These are phyloP conservation scores for Notoglanidium macrostoma DNA, from an alignment of 2,797 vertebrate genomes.

Conservation along the genomic window DNA sequence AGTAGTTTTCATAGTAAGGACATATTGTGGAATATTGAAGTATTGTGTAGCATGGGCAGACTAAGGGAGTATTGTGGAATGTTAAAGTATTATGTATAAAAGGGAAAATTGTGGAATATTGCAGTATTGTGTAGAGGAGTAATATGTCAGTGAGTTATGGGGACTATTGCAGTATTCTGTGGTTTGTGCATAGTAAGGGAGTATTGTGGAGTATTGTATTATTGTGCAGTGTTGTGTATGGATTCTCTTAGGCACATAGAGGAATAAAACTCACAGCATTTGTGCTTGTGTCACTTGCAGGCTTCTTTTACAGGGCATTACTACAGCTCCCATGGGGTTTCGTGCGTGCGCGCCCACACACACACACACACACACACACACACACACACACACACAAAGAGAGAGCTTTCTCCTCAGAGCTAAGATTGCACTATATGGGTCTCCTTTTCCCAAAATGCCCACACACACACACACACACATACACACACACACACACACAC, in stretches of 20 bases:
- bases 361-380: conserved; percentile 31
- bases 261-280: conserved; percentile 20
- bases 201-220: neutral
- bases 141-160: neutral
- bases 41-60: neutral
- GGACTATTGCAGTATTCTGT: neutral
- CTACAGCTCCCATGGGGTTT: conserved; percentile 7
- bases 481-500: conserved; percentile 20
- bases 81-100: neutral
- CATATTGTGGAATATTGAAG: neutral
- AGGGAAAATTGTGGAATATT: neutral
- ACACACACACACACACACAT: conserved; percentile 25
- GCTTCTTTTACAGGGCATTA: conserved; percentile 28
- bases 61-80: neutral
- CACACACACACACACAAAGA: conserved; percentile 8
- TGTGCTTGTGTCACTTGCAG: conserved; percentile 29
- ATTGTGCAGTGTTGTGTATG: neutral
- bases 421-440: conserved; percentile 8
- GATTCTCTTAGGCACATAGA: conserved; percentile 1
- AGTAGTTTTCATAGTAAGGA: neutral
- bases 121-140: neutral
- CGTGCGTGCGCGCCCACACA: conserved; percentile 26
- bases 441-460: conserved; percentile 9
- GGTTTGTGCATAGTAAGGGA: neutral
- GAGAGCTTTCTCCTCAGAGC: neutral